Percentiles rank a stretch among this genome's conserved stretches.
phyloP scores from a whole-genome alignment of 1,140 invertebrate species.

The Diabrotica undecimpunctata region DNA sequence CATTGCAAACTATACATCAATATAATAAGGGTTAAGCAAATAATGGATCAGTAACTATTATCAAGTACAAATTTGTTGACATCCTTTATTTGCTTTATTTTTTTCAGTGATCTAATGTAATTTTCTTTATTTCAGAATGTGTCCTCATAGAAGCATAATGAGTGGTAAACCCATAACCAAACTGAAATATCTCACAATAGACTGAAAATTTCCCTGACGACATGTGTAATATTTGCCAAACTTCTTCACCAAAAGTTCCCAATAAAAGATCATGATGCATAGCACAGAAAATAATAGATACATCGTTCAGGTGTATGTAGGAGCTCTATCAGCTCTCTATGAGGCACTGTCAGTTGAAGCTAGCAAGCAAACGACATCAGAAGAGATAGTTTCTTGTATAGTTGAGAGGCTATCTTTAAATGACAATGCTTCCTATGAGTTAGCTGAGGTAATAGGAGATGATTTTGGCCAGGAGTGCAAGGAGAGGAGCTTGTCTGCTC shows the following conservation, averaged over 20 bases:
- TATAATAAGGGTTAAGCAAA: no score
- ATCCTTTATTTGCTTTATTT: neutral
- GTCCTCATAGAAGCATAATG: constrained; percentile 3
- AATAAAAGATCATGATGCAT: constrained; percentile 23
- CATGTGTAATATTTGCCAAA: no score
- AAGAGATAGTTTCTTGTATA: constrained; percentile 85
- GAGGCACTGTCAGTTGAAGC: constrained; percentile 89
- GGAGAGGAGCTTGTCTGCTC: constrained; percentile 77
- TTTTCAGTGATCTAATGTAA: neutral
- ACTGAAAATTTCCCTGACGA: neutral
- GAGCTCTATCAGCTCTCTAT: constrained; percentile 81
- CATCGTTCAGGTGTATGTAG: constrained; percentile 82
- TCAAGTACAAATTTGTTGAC: no score
- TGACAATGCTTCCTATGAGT: constrained; percentile 72
- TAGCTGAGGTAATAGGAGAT: constrained; percentile 86
- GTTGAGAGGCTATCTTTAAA: constrained; percentile 71
- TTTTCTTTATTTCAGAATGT: constrained; percentile 7
- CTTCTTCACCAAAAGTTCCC: neutral
- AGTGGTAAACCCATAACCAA: neutral
- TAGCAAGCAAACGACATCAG: constrained; percentile 84
- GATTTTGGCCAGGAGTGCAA: constrained; percentile 84
- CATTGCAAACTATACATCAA: no score
- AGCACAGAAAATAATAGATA: constrained; percentile 47
- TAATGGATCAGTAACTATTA: no score
- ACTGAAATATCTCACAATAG: neutral